Evolutionary conservation across 1,140 invertebrate genomes (phyloP).

Genomic region (Caenorhabditis briggsae): DNA sequence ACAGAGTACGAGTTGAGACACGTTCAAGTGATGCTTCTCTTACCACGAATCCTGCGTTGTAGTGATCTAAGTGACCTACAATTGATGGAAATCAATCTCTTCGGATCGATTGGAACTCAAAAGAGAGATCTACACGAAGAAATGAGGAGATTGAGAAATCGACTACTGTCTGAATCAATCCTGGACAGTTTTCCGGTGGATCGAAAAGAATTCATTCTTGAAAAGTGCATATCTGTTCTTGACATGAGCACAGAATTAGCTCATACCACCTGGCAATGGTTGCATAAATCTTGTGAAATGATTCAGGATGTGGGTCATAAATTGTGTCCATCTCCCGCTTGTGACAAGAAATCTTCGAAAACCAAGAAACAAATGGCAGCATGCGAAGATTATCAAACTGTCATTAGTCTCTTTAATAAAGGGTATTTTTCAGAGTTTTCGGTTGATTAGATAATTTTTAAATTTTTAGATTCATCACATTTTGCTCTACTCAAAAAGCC

Average conservation of each 20-base stretch:
- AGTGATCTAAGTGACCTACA: background rate
- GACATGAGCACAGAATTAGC: slow-evolving; percentile 62
- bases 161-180: slow-evolving; percentile 55
- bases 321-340: slow-evolving; percentile 63
- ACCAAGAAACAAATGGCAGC: slow-evolving; percentile 68
- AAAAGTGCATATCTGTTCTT: slow-evolving; percentile 64
- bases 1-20: slow-evolving; percentile 63
- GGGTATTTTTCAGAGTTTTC: slow-evolving; percentile 19
- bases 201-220: slow-evolving; percentile 62
- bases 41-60: slow-evolving; percentile 41
- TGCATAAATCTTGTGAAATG: slow-evolving; percentile 59
- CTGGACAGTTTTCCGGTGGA: slow-evolving; percentile 22
- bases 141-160: slow-evolving; percentile 47
- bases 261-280: slow-evolving; percentile 66
- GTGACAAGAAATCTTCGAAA: slow-evolving; percentile 66
- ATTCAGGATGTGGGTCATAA: slow-evolving; percentile 66
- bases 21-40: slow-evolving; percentile 65
- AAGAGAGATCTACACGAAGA: slow-evolving; percentile 44
- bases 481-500: slow-evolving; percentile 20
- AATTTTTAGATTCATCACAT: slow-evolving; percentile 13
- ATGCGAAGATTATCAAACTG: slow-evolving; percentile 66
- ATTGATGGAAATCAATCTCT: slow-evolving; percentile 43
- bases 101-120: slow-evolving; percentile 29
- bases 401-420: slow-evolving; percentile 67
- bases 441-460: background rate